These are phyloP conservation scores for Fistularia commersonii DNA, from an alignment of 2,797 vertebrate genomes.

Conservation along the genomic window DNA sequence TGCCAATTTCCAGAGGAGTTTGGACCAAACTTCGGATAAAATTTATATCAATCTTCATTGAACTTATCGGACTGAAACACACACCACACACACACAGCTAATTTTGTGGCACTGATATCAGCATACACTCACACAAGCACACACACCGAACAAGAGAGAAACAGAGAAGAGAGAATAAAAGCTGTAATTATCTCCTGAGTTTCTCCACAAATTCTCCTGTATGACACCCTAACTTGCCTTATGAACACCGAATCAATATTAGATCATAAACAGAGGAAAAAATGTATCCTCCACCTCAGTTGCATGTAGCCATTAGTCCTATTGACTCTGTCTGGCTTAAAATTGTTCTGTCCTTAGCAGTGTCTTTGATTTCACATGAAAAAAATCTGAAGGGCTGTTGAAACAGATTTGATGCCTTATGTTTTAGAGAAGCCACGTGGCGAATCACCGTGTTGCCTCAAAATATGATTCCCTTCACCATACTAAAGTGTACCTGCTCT, in stretches of 20 bases:
- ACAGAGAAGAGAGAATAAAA: no score
- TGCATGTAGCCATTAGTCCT: conserved; percentile 35
- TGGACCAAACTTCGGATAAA: conserved; percentile 56
- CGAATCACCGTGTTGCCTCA: conserved; percentile 4
- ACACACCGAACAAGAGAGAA: no score
- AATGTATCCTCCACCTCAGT: conserved; percentile 15
- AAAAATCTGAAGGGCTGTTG: not conserved
- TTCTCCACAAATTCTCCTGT: no score
- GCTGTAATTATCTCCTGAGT: no score
- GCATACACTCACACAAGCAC: no score
- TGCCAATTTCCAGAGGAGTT: conserved; percentile 66
- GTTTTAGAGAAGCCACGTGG: not conserved
- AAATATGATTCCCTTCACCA: no score
- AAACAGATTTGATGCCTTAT: not conserved
- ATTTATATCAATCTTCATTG: conserved; percentile 51
- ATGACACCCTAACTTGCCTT: no score
- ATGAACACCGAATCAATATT: no score
- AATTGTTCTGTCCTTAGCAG: conserved; percentile 11
- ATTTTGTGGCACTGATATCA: no score
- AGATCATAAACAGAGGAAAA: no score
- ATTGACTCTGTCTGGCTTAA: conserved; percentile 15
- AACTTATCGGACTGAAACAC: conserved; percentile 36
- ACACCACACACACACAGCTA: no score
- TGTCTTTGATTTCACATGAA: conserved; percentile 31
- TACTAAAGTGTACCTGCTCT: conserved; percentile 23